Conservation (phyloP, 2,888 invertebrate genomes). For the Chironomus riparius region DNA sequence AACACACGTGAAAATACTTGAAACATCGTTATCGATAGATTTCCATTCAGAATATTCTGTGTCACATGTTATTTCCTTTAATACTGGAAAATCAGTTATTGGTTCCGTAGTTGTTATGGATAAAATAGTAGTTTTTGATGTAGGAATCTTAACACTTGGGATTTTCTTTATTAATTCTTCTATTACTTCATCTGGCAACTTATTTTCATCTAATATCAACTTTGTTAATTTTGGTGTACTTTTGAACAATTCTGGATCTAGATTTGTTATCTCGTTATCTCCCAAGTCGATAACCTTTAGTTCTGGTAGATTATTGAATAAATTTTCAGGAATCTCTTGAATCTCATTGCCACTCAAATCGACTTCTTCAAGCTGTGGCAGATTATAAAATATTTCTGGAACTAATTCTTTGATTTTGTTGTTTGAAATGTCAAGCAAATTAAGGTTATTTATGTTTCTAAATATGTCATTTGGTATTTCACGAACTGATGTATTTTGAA, state of each 20-base stretch:
- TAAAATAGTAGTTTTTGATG: constrained; percentile 8
- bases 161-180: constrained; percentile 24
- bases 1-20: neutral
- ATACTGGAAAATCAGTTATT: too few relatives aligned
- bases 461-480: neutral
- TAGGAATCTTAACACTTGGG: constrained; percentile 15
- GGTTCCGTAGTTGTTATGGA: neutral
- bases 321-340: neutral
- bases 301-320: neutral
- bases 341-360: neutral
- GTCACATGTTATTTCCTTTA: neutral
- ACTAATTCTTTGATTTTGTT: too few relatives aligned
- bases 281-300: neutral
- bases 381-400: neutral
- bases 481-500: neutral
- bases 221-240: neutral
- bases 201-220: constrained; percentile 18
- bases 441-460: too few relatives aligned
- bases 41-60: neutral
- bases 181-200: constrained; percentile 9
- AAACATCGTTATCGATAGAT: neutral
- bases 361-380: neutral
- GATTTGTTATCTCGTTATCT: neutral
- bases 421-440: too few relatives aligned
- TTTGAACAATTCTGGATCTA: neutral